Evolutionary conservation across 1,140 invertebrate genomes (phyloP), one percentile per base, ranked within the genome.

Genomic region (Euglossa dilemma): DNA sequence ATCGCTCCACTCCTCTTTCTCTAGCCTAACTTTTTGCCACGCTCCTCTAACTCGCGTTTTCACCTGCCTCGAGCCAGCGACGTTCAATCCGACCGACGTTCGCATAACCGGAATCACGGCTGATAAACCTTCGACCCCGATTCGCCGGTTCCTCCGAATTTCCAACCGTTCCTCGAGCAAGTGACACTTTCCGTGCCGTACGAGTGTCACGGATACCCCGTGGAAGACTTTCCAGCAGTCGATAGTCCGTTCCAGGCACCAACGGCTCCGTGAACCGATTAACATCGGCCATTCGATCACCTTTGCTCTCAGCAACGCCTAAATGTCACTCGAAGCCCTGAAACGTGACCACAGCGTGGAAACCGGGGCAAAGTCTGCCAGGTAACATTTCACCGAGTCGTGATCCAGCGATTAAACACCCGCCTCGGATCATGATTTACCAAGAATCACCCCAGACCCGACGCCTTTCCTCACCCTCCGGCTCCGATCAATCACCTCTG

Each of bases 321-420:
- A 56, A 77, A 77, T 67, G 75, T 77, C 50, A 63, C 12, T 56
- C 23, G 75, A 54, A 18, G 75, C 28, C 47, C 14, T 54, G 50
- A 16, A 66, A 66, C 63, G 50, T 56, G 63, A 56, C 7, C 14
- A 28, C 9, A 64, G 74, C 50, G 28, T 66, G 16, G 16, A 64
- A 66, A 16, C 16, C 54, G 18, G 7, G n/a, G 43, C 7, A 66
- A 63, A 77, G 74, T 6, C 20, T 52, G 23, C 63, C 9, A 66
- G 23, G 20, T 52, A 52, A 71, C 47, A 23, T 54, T 71, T 71
- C 47, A 11, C 25, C 4, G n/a, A 52, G 9, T 45, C 45, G 3
- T 25, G 67, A 70, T 70, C 45, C 47, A 7, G 14, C 36, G 20
- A 25, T 69, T 69, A 66, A 12, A 12, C 64, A 11, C 20, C 64